Base-by-base conservation (phyloP, 2,113 vertebrate genomes). In the Caretta caretta region DNA sequence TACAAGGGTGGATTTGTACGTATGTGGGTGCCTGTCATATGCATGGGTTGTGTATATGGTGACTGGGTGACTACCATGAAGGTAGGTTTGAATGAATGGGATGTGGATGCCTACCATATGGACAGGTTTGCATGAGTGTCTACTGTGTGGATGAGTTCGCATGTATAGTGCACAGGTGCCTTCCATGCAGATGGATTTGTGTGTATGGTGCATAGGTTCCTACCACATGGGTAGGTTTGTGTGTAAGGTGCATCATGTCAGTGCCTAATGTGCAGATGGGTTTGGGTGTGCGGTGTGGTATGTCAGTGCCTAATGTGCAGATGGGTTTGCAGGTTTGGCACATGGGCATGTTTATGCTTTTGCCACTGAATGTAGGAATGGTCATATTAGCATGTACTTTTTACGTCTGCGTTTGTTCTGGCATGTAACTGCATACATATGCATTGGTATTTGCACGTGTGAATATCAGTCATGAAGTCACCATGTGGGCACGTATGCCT, bases 1-100 rank as follows among this genome's bases (percentile, higher is more conserved):
- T 83, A 75, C 86, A 57, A 84, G 19, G 90, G 19, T 7, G 83
- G 90, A 57, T 95, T 69, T 25, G 2, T 80, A 56, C 46, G 82
- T 88, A 1, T 1, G 25, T 4, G 35, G 88, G 85, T 49, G 20
- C 53, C 8, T 2, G 1, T 14, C 1, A 0, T 10, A 13, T 1
- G 0, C 83, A 48, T 83, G 38, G 87, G 56, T 57, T 49, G 9
- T 56, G 2, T 24, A 16, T 0, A 3, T 48, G 25, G 0, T 5
- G 50, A 48, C 42, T 2, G 81, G 35, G 31, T 29, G 42, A 35
- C 46, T 94, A 79, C 87, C 78, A 48, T 38, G 0, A 27, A 88
- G 25, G 16, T 83, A 62, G 46, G 24, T 59, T 78, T 90, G 38
- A 38, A 9, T 48, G 49, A 38, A n/a, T 11, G 25, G 46, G 10